Evolutionary conservation across 2,113 vertebrate species (phyloP).

Genomic region (Pimephales promelas): DNA sequence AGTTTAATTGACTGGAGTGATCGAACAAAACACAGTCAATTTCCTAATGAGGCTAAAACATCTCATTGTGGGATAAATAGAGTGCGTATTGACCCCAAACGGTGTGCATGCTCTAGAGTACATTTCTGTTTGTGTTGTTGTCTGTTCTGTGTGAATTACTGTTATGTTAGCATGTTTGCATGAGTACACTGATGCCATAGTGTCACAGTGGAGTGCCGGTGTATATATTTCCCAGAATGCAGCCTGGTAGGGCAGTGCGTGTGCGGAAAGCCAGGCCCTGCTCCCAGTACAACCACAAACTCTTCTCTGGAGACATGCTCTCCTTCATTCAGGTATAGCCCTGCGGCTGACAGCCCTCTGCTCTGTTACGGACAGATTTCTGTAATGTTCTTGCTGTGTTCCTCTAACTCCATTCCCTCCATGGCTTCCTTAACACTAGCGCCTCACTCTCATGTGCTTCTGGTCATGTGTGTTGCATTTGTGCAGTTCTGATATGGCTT

Average conservation of each 20-base stretch:
- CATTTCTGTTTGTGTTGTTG: conserved; percentile 34
- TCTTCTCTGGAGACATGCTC: conserved; percentile 84
- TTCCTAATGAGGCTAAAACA: conserved; percentile 2
- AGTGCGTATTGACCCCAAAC: neutral
- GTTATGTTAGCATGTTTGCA: conserved; percentile 48
- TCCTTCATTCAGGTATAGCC: conserved; percentile 81
- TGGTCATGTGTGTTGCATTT: neutral
- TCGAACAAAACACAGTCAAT: neutral
- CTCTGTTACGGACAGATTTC: conserved; percentile 36
- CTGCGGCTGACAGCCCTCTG: conserved; percentile 43
- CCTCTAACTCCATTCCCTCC: conserved; percentile 37
- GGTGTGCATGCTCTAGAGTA: conserved; percentile 30
- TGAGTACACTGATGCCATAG: conserved; percentile 50
- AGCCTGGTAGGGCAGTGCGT: conserved; percentile 76
- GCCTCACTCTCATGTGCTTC: conserved; percentile 4
- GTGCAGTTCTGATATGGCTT: neutral
- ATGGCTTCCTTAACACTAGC: conserved; percentile 12
- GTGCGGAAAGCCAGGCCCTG: conserved; percentile 77
- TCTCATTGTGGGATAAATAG: conserved; percentile 4
- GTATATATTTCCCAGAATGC: conserved; percentile 79
- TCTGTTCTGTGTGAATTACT: conserved; percentile 53
- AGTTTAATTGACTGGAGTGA: neutral
- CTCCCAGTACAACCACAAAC: conserved; percentile 84
- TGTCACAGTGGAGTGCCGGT: conserved; percentile 59
- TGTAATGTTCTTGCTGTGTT: conserved; percentile 47